phyloP scores from a whole-genome alignment of 2,797 vertebrate species.

The Gambusia yucatana region DNA sequence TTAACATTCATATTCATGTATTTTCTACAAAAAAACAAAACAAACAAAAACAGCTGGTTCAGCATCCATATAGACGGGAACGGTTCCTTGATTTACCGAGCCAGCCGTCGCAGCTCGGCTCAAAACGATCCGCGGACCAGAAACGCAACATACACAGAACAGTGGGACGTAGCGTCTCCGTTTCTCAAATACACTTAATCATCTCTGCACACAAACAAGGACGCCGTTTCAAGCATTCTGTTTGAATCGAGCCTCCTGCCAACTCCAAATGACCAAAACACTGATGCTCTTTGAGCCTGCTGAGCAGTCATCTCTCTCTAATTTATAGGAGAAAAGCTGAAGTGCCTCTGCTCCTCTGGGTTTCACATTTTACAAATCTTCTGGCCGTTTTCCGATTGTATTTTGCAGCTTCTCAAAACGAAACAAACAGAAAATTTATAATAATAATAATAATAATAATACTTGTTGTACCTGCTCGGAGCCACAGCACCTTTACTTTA shows the following conservation, averaged over 20 bases:
- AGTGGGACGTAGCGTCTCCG: slow-evolving; percentile 49
- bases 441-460: slow-evolving; percentile 51
- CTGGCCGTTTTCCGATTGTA: slow-evolving; percentile 63
- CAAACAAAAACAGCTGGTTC: slow-evolving; percentile 33
- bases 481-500: slow-evolving; percentile 51
- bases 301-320: slow-evolving; percentile 39
- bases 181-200: slow-evolving; percentile 44
- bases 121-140: slow-evolving; percentile 32
- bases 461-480: slow-evolving; percentile 56
- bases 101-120: slow-evolving; percentile 52
- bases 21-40: slow-evolving; percentile 10
- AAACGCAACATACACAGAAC: slow-evolving; percentile 42
- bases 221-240: slow-evolving; percentile 27
- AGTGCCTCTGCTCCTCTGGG: slow-evolving; percentile 50
- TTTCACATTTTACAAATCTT: slow-evolving; percentile 58
- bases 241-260: slow-evolving; percentile 36
- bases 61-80: slow-evolving; percentile 32
- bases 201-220: slow-evolving; percentile 29
- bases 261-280: slow-evolving; percentile 43
- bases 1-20: slow-evolving; percentile 73
- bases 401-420: slow-evolving; percentile 66
- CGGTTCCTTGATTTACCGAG: slow-evolving; percentile 47
- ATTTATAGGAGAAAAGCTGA: slow-evolving; percentile 51
- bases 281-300: slow-evolving; percentile 34
- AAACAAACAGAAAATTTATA: slow-evolving; percentile 14